Evolutionary conservation across 1,140 invertebrate genomes (phyloP).

Genomic region (Leptinotarsa undecemlineata): DNA sequence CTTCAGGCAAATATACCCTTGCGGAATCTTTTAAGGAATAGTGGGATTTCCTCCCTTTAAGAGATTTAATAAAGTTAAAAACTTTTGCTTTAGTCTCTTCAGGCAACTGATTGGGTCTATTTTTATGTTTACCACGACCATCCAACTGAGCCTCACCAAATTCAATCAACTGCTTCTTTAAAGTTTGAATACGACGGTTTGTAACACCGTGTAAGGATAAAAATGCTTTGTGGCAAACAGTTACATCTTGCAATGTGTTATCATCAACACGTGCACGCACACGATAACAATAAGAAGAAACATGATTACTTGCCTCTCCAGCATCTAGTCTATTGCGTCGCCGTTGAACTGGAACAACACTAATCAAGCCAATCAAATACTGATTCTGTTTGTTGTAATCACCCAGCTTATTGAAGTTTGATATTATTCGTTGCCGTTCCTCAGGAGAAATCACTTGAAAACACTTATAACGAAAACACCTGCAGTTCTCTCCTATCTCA

Average conservation of each 20-base stretch:
- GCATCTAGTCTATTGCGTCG: neutral
- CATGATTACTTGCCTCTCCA: neutral
- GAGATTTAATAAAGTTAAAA: neutral
- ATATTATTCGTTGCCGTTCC: neutral
- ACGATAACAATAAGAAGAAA: neutral
- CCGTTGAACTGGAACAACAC: neutral
- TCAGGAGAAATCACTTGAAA: neutral
- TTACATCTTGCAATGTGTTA: neutral
- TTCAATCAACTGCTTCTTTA: neutral
- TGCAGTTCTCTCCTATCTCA: neutral
- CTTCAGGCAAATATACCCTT: neutral
- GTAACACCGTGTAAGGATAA: conserved; percentile 25
- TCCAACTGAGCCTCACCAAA: neutral
- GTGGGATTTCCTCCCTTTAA: neutral
- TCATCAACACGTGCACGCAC: no score
- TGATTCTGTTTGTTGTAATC: conserved; percentile 1
- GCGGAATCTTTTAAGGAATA: neutral
- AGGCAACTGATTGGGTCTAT: conserved; percentile 21
- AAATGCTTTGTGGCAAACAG: conserved; percentile 16
- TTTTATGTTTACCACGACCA: neutral
- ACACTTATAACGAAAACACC: neutral
- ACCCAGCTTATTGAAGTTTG: neutral
- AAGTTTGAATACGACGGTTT: neutral
- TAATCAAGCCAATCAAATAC: no score
- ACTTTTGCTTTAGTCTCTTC: neutral